Evolutionary conservation across 2,113 vertebrate species (phyloP).

Genomic region (Calyptomena viridis): DNA sequence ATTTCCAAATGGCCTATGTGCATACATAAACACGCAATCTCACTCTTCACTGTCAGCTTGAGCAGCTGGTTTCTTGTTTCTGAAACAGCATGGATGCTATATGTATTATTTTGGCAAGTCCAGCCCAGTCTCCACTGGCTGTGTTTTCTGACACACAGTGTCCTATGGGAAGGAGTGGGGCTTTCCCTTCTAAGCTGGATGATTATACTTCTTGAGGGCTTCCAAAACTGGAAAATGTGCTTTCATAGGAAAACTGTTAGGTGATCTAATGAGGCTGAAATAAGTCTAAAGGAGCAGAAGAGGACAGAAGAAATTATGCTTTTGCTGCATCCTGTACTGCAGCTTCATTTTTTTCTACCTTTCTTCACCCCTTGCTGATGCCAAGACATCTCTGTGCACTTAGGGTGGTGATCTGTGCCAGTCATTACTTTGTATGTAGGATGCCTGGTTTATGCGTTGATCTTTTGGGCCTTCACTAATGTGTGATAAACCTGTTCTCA

Average conservation of each 20-base stretch:
- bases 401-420: neutral
- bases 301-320: neutral
- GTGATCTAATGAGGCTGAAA: neutral
- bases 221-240: neutral
- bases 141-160: neutral
- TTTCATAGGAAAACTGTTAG: neutral
- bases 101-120: neutral
- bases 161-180: neutral
- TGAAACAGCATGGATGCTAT: neutral
- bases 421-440: neutral
- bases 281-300: neutral
- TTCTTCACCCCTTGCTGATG: neutral
- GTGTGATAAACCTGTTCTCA: neutral
- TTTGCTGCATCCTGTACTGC: neutral
- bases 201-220: neutral
- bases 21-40: neutral
- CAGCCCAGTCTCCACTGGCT: neutral
- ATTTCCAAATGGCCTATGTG: slow-evolving; percentile 18
- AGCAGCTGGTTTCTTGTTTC: neutral
- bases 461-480: neutral
- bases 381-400: neutral
- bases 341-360: neutral
- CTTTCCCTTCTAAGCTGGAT: neutral
- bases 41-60: neutral
- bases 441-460: neutral